phyloP scores from a whole-genome alignment of 2,888 invertebrate species.

The Leptinotarsa tumamoca region DNA sequence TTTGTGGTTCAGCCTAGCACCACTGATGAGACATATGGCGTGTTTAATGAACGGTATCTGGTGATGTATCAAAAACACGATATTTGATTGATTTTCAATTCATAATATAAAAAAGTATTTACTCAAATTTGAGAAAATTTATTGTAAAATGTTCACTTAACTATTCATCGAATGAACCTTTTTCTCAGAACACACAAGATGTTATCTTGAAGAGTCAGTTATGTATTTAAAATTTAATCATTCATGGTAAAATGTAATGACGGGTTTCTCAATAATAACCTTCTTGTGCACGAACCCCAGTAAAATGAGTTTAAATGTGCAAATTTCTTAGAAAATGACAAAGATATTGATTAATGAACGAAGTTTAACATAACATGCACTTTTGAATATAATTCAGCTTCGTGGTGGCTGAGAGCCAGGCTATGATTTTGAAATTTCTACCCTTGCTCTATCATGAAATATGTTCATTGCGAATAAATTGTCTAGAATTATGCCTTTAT shows the following conservation, averaged over 20 bases:
- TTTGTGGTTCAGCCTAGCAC: too few species aligned
- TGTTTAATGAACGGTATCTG: too few species aligned
- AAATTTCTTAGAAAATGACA: slow-evolving; percentile 38
- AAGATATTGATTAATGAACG: slow-evolving; percentile 35
- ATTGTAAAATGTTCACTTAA: too few species aligned
- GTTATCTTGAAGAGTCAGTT: too few species aligned
- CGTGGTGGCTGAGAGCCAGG: slow-evolving; percentile 1
- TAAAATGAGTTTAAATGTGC: slow-evolving; percentile 32
- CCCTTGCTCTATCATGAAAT: slow-evolving; percentile 10
- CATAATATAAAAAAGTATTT: too few species aligned
- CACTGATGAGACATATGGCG: too few species aligned
- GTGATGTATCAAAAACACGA: too few species aligned
- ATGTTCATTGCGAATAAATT: slow-evolving; percentile 9
- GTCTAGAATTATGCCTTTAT: slow-evolving; percentile 10
- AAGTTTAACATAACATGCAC: slow-evolving; percentile 24
- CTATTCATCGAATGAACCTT: too few species aligned
- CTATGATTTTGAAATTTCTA: slow-evolving; percentile 17
- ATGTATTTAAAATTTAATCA: slow-evolving; percentile 35
- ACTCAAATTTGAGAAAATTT: too few species aligned
- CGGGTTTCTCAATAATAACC: slow-evolving; percentile 34
- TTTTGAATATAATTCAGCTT: slow-evolving; percentile 10
- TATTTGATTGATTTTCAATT: too few species aligned
- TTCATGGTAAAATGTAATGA: slow-evolving; percentile 37
- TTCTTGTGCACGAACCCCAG: slow-evolving; percentile 34
- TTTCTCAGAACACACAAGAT: too few species aligned